Base-by-base conservation (phyloP, 2,797 vertebrate species). In the Sandelia bainsii region DNA sequence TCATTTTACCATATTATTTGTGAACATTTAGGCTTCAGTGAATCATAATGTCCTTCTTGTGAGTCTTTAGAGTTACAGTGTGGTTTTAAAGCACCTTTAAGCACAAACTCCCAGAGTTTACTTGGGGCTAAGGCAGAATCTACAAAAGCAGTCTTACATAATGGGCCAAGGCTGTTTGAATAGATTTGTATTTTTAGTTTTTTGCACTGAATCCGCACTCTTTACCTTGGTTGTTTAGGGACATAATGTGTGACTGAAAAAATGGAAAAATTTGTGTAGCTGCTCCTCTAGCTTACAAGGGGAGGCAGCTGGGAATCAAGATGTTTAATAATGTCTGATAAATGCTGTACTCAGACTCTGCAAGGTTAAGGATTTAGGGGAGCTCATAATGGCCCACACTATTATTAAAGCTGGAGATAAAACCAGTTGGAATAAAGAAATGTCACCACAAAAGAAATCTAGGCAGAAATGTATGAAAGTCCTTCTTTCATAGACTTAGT, bases 241-340 rank as follows among this genome's bases (percentile, higher is more conserved):
- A 67, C 8, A 20, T 40, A 65, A 27, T n/a, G 62, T 52, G 66
- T 75, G 64, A 50, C 11, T 72, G 72, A 73, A 68, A 50, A 49
- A 52, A 40, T 61, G 70, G 68, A 72, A 59, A 54, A 8, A 4
- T 65, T 75, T 79, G 76, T 71, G 73, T 75, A 71, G 75, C 20
- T 73, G 57, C 63, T 76, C 29, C 60, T 75, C 53, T 52, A 53
- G 71, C 62, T 32, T 62, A 62, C 58, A 72, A 42, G 40, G 67
- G 48, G 48, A 70, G 64, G 51, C 65, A 44, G 67, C 59, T n/a
- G 37, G 45, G 60, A 82, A 64, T 70, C 69, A 74, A 32, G 27
- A 69, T 49, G 66, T 79, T 72, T 80, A 68, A 77, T 66, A 69
- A 75, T 23, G 71, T 69, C 63, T 82, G 74, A 79, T 75, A 73